Base-by-base conservation (phyloP, 2,888 invertebrate genomes). In the Hypselothyrea guttata region DNA sequence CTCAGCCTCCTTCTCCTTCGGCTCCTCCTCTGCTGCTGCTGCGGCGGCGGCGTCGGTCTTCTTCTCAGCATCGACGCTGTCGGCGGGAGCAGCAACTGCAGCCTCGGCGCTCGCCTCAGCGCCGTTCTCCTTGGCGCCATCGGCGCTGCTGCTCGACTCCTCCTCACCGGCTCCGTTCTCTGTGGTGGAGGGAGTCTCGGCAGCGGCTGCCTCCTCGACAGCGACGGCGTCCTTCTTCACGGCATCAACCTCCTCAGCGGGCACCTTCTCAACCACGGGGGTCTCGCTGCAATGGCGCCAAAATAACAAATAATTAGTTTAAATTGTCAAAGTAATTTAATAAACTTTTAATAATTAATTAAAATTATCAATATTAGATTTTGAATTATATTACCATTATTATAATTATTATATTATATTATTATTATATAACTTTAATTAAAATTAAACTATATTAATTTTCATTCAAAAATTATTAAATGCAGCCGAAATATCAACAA, bases 241-340 rank as follows among this genome's bases (percentile, higher is more conserved):
- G 65, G 86, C 88, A 67, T 89, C 89, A 59, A 89, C 89, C 65
- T 89, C 90, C 58, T 88, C 88, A 56, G 84, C 85, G 44, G 86
- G 87, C 51, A 86, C 86, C 79, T 90, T 90, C 86, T 90, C 90
- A 57, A 89, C 89, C 57, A 89, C 88, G 73, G 89, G 88, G 66
- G 87, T 87, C 75, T 89, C 90, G 62, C 90, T 90, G 42, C 22
- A 30, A 13, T 1, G n/a, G n/a, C n/a, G n/a, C n/a, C n/a, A n/a
- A n/a, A n/a, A n/a, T n/a, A 41, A 58, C n/a, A n/a, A 8, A 31
- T 31, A 40, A 4, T 41, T 41, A 41, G 27, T 8, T 30, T 30
- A 34, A n/a, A n/a, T n/a, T n/a, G n/a, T n/a, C n/a, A n/a, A n/a
- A n/a, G n/a, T n/a, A n/a, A n/a, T n/a, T n/a, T n/a, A n/a, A n/a